Base-by-base conservation (phyloP, 2,888 invertebrate species). In the Acronicta leporina region DNA sequence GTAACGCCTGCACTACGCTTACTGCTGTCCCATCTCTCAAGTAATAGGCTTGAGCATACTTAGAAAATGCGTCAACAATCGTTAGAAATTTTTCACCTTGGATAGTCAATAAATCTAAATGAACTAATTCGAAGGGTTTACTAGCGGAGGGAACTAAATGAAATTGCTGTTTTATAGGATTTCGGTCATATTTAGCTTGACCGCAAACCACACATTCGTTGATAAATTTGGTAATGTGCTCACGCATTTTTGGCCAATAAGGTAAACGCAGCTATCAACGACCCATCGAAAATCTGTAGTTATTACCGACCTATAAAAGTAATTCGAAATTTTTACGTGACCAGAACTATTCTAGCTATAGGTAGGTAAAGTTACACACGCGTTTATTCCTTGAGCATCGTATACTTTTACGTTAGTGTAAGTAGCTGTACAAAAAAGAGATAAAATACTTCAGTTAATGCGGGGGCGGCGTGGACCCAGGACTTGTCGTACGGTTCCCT, bases 161-260 rank as follows among this genome's bases (percentile, higher is more conserved):
- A 35, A 35, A 35, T 11, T 35, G 35, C 11, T 35, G 35, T 35
- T 35, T 35, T 35, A 35, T 35, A 35, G 35, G 35, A 11, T 27
- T 27, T 7, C 27, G 27, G 27, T 27, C 27, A 7, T 27, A 27
- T 27, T 27, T 27, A 27, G 27, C 13, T 35, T 13, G 11, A 13
- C 35, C 35, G 13, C 35, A 56, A 8, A 56, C 25, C 2, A 5
- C 44, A 15, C 56, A 56, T 15, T 56, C 49, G 16, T 49, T 48
- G n/a, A 57, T 57, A 15, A 44, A 57, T 55, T 50, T 57, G 6
- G 49, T 25, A 11, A 49, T 40, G 2, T 44, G 6, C 10, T 56
- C 49, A 13, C 20, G 35, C 48, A 57, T 49, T 20, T 50, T 44
- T 2, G 49, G 56, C 56, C 49, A 57, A n/a, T 49, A n/a, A n/a